Evolutionary conservation across 2,113 vertebrate species (phyloP), one percentile per base, ranked within the genome.

Genomic region (Equus przewalskii): DNA sequence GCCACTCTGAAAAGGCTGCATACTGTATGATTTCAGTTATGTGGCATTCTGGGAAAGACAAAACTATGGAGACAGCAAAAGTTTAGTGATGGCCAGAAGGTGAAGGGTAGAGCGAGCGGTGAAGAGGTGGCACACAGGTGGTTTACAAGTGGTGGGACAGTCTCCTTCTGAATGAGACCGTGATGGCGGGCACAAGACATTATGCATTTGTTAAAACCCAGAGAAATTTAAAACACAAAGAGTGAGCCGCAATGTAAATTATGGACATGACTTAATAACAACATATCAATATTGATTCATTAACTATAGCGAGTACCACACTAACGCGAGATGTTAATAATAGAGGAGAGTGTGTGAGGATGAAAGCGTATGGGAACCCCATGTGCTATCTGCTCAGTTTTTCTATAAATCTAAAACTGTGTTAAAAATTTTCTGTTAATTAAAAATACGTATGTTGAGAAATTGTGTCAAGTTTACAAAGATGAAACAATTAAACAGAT

Each of bases 11-110:
- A 62, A 51, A 69, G 26, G 62, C 46, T 24, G 4, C 16, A 13
- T 14, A 3, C 3, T 1, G 3, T 3, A 2, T 1, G 24, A 7
- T 2, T 58, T n/a, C 36, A 24, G 1, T 28, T 3, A 5, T 0
- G 0, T 1, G 41, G 7, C 19, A 13, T 56, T 54, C 72, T 10
- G 14, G 54, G 58, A 41, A 64, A 30, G 6, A 8, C 14, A 82
- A 8, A 44, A 7, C 19, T 4, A 0, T 5, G 5, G 46, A 41
- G 46, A 24, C 4, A 4, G 8, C 1, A 13, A 30, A 13, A 3
- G 8, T 4, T 19, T 1, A 3, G 6, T 3, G 18, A 22, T 14
- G 28, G 11, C n/a, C 28, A 10, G 70, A 13, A 28, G 10, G 0
- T 22, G 36, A 1, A 16, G 6, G 16, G 15, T 1, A 24, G 19